Evolutionary conservation across 2,797 vertebrate species (phyloP).

Genomic region (Sebastes elongatus): DNA sequence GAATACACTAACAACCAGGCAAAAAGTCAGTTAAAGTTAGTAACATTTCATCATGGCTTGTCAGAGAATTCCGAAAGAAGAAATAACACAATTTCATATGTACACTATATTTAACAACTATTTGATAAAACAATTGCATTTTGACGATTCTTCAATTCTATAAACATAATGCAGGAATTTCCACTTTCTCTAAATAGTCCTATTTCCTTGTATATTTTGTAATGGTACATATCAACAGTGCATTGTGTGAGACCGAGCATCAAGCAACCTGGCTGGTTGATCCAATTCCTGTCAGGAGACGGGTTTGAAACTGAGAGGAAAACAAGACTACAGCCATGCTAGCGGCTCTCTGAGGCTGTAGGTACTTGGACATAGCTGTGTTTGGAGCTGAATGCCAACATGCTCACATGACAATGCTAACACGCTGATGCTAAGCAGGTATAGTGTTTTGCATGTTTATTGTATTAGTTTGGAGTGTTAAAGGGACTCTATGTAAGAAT

Average conservation of each 20-base stretch:
- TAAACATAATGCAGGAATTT: background rate
- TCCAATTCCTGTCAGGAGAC: too few relatives aligned
- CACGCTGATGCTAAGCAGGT: background rate
- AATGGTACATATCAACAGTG: background rate
- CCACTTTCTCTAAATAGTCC: background rate
- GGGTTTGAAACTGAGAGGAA: too few relatives aligned
- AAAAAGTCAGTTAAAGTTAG: background rate
- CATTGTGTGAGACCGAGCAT: too few relatives aligned
- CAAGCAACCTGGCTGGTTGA: too few relatives aligned
- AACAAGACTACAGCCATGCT: too few relatives aligned
- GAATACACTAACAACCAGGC: background rate
- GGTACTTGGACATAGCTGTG: background rate
- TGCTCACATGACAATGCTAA: background rate
- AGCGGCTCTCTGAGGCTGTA: background rate
- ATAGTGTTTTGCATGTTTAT: background rate
- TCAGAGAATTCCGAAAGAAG: background rate
- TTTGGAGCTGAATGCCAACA: background rate
- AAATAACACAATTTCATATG: background rate
- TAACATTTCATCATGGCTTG: background rate
- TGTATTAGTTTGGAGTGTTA: background rate
- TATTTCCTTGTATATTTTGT: background rate
- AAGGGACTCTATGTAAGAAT: too few relatives aligned
- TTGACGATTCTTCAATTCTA: background rate
- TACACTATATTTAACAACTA: background rate
- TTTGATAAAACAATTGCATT: background rate